These are phyloP conservation scores for Rhinella marina DNA, from an alignment of 2,797 vertebrate species.

Conservation along the genomic window DNA sequence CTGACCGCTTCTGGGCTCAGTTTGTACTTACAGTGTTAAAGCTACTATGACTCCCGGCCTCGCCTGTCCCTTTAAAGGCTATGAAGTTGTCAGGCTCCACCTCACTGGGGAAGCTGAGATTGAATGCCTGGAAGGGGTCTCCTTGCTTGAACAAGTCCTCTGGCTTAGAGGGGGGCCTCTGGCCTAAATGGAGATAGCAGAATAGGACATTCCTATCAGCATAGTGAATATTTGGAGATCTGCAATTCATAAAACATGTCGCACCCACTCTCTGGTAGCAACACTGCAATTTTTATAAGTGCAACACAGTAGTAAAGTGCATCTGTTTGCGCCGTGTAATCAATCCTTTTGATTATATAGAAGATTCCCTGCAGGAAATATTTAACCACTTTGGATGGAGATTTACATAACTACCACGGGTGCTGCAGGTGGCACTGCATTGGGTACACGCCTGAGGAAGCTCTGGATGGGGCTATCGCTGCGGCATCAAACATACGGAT, in stretches of 20 bases:
- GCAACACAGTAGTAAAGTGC: neutral
- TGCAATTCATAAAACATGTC: neutral
- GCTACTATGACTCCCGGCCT: constrained; percentile 93
- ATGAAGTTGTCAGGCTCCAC: constrained; percentile 89
- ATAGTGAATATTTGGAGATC: neutral
- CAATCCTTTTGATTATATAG: neutral
- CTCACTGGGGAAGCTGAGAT: constrained; percentile 85
- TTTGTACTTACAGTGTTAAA: constrained; percentile 99
- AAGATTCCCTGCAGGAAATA: neutral
- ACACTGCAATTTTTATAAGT: neutral
- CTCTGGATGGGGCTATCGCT: too few relatives aligned
- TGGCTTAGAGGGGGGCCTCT: constrained; percentile 86
- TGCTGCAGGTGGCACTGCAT: too few relatives aligned
- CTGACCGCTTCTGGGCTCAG: constrained; percentile 44
- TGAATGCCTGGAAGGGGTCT: constrained; percentile 87
- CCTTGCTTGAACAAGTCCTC: constrained; percentile 91
- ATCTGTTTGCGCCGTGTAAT: neutral
- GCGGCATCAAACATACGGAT: too few relatives aligned
- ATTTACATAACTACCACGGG: neutral
- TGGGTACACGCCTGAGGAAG: too few relatives aligned
- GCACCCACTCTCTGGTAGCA: too few relatives aligned
- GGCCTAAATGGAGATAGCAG: constrained; percentile 78
- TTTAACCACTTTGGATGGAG: neutral
- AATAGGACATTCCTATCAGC: constrained; percentile 28
- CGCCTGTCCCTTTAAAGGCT: constrained; percentile 84